Evolutionary conservation across 2,888 invertebrate genomes (phyloP).

Genomic region (Philereme transversata): DNA sequence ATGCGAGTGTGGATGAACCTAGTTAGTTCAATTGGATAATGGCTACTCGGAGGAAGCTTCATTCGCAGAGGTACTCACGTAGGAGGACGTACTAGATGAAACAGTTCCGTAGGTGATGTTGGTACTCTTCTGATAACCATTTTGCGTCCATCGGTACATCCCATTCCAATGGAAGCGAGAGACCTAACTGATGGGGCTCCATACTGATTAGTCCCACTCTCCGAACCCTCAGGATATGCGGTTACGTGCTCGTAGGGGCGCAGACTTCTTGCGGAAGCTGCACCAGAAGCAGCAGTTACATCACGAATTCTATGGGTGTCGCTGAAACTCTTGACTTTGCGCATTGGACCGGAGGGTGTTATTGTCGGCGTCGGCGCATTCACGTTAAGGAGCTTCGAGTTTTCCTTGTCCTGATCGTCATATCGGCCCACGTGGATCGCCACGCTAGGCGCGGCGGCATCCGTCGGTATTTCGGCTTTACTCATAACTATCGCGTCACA

Average conservation of each 20-base stretch:
- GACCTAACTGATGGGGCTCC: conserved; percentile 89
- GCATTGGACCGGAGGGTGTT: conserved; percentile 79
- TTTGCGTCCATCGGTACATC: conserved; percentile 94
- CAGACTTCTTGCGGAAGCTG: conserved; percentile 75
- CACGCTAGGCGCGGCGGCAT: conserved; percentile 73
- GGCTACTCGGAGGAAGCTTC: conserved; percentile 68
- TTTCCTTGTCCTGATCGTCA: conserved; percentile 68
- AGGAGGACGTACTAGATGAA: conserved; percentile 93
- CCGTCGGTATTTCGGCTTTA: conserved; percentile 71
- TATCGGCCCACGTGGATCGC: conserved; percentile 75
- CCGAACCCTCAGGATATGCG: conserved; percentile 83
- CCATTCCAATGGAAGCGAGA: conserved; percentile 93
- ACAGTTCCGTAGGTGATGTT: conserved; percentile 92
- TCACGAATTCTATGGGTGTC: conserved; percentile 79
- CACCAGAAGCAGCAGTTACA: conserved; percentile 72
- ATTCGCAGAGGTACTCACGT: conserved; percentile 86
- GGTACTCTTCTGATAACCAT: conserved; percentile 93
- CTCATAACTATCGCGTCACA: conserved; percentile 79
- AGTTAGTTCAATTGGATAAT: conserved; percentile 77
- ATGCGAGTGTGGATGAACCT: conserved; percentile 42
- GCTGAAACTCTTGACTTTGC: conserved; percentile 80
- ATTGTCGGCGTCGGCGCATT: conserved; percentile 64
- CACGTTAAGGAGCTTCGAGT: conserved; percentile 68
- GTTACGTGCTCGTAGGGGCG: conserved; percentile 79
- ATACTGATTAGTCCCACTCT: conserved; percentile 86